Evolutionary conservation across 2,888 invertebrate species (phyloP), one percentile per base, ranked within the genome.

Genomic region (Eristalis pertinax): DNA sequence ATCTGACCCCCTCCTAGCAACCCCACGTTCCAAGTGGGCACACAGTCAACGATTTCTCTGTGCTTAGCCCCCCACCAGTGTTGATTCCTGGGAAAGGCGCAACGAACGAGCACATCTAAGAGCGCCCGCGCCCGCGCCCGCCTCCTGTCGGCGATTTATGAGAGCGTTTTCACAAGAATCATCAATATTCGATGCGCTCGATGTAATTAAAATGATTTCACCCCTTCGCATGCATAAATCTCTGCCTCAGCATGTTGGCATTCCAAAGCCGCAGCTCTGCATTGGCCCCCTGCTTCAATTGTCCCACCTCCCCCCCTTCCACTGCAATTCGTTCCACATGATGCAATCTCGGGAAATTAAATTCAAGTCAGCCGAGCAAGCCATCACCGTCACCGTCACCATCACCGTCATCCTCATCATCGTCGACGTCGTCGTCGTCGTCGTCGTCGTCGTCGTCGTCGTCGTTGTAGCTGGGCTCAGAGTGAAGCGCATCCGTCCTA

Each of bases 311-410:
- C 50, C 69, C 50, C 56, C 22, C 76, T n/a, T n/a, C n/a, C n/a
- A n/a, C n/a, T n/a, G n/a, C n/a, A n/a, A 80, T 43, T 75, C 86
- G 86, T 83, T 87, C 72, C 86, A 87, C 83, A 87, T 87, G 87
- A 87, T 84, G 87, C 84, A 87, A 87, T 76, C 79, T 74, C 83
- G 80, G 79, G 72, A 87, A 87, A 87, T 87, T 79, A 84, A 87
- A 80, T 76, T 78, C 84, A 63, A 87, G 78, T 76, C 87, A 84
- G 72, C 70, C 86, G 75, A 87, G 60, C 75, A 73, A 82, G 60
- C 70, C 78, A 85, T 81, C 82, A 85, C 63, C 74, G 13, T 63
- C 10, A 56, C 13, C 74, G 64, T 24, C 32, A 19, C 19, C 50
- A 50, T 50, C 43, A 43, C 19, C 50, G 50, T n/a, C n/a, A n/a